phyloP scores from a whole-genome alignment of 2,888 invertebrate genomes.

The Standfussiana lucernea region DNA sequence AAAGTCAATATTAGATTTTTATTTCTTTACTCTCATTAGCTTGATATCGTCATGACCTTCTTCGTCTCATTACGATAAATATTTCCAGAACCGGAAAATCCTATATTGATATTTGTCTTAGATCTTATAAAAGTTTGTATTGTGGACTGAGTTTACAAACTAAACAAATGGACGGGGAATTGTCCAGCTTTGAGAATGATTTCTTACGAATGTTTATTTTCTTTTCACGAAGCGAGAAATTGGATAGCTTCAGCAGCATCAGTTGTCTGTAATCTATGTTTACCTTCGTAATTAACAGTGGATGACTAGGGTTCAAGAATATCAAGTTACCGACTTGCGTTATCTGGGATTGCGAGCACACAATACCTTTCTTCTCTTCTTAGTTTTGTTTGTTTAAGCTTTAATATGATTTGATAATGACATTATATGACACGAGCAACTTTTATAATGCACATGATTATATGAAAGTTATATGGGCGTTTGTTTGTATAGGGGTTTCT shows the following conservation, averaged over 20 bases:
- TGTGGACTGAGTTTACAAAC: conserved; percentile 28
- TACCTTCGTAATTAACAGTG: conserved; percentile 82
- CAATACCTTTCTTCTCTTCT: conserved; percentile 73
- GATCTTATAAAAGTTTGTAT: conserved; percentile 16
- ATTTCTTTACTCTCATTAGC: conserved; percentile 11
- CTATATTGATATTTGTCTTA: conserved; percentile 32
- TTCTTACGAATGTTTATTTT: conserved; percentile 62
- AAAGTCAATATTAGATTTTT: conserved; percentile 1
- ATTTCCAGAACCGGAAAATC: conserved; percentile 21
- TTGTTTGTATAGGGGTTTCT: conserved; percentile 34
- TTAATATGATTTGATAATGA: conserved; percentile 77
- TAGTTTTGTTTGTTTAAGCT: conserved; percentile 71
- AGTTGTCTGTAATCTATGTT: conserved; percentile 79
- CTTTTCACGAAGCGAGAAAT: conserved; percentile 73
- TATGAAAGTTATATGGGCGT: conserved; percentile 22
- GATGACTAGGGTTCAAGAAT: conserved; percentile 81
- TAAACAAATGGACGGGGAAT: conserved; percentile 36
- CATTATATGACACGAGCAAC: conserved; percentile 63
- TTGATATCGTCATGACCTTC: conserved; percentile 11
- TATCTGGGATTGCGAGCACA: conserved; percentile 75
- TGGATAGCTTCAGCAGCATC: conserved; percentile 76
- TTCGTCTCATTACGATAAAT: conserved; percentile 21
- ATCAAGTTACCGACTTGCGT: conserved; percentile 81
- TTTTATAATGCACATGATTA: conserved; percentile 27
- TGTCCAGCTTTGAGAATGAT: conserved; percentile 38